Evolutionary conservation across 2,888 invertebrate species (phyloP).

Genomic region (Nephrocerus scutellatus): DNA sequence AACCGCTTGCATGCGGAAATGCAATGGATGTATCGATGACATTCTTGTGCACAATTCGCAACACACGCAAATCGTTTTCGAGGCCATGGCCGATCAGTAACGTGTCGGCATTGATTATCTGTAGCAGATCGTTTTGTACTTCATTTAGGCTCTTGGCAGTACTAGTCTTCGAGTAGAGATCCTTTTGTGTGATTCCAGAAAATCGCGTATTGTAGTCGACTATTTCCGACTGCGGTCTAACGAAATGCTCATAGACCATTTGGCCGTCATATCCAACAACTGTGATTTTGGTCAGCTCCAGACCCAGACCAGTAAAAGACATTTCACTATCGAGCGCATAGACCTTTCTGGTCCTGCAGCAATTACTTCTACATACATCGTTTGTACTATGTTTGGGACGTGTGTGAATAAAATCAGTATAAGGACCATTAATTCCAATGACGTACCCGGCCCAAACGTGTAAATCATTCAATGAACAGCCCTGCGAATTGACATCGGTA

Average conservation of each 20-base stretch:
- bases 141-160: slow-evolving; percentile 63
- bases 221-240: slow-evolving; percentile 73
- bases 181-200: slow-evolving; percentile 76
- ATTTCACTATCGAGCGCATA: slow-evolving; percentile 95
- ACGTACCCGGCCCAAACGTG: slow-evolving; percentile 75
- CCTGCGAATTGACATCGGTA: slow-evolving; percentile 47
- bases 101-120: slow-evolving; percentile 71
- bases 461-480: slow-evolving; percentile 58
- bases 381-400: slow-evolving; percentile 29
- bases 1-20: slow-evolving; percentile 80
- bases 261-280: slow-evolving; percentile 68
- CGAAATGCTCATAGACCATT: slow-evolving; percentile 74
- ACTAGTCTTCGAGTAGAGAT: slow-evolving; percentile 52
- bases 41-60: slow-evolving; percentile 74
- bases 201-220: slow-evolving; percentile 93
- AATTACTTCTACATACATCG: slow-evolving; percentile 16
- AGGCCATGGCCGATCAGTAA: slow-evolving; percentile 92
- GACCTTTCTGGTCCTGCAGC: slow-evolving; percentile 42
- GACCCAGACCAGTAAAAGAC: slow-evolving; percentile 82
- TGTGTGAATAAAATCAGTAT: slow-evolving; percentile 60
- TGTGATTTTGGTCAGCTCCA: slow-evolving; percentile 82
- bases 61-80: slow-evolving; percentile 84
- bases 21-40: slow-evolving; percentile 86
- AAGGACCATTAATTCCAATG: slow-evolving; percentile 67
- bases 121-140: slow-evolving; percentile 79